phyloP scores from a whole-genome alignment of 2,888 invertebrate species.

The Vesta saturnalis region DNA sequence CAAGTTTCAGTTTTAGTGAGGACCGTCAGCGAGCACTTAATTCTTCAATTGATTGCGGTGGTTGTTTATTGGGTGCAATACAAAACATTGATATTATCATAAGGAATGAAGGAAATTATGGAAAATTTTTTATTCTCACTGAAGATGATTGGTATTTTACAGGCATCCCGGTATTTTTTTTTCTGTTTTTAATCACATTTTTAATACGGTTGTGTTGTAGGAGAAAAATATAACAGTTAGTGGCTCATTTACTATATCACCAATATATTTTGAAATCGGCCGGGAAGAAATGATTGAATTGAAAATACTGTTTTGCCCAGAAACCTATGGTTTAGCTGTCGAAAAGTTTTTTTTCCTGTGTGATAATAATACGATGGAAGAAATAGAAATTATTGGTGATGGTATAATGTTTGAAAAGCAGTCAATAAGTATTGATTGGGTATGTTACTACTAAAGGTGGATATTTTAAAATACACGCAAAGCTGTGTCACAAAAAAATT shows the following conservation, averaged over 20 bases:
- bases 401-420: constrained; percentile 56
- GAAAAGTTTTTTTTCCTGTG: constrained; percentile 61
- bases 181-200: constrained; percentile 13
- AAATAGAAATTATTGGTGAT: constrained; percentile 62
- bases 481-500: too few relatives aligned
- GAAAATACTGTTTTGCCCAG: constrained; percentile 58
- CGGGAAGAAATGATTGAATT: constrained; percentile 57
- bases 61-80: constrained; percentile 59
- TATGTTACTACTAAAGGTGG: constrained; percentile 39
- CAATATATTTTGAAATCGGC: constrained; percentile 59
- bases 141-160: constrained; percentile 61
- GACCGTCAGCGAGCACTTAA: constrained; percentile 49
- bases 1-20: constrained; percentile 39
- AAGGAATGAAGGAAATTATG: constrained; percentile 58
- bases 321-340: constrained; percentile 55
- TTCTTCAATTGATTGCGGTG: constrained; percentile 60
- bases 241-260: constrained; percentile 58
- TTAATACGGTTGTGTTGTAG: not conserved
- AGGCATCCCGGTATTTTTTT: constrained; percentile 58
- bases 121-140: constrained; percentile 61
- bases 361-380: constrained; percentile 59
- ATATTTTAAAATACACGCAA: too few relatives aligned
- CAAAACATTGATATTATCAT: constrained; percentile 52
- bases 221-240: constrained; percentile 49
- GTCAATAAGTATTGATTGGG: constrained; percentile 46